These are phyloP conservation scores for Melozone crissalis DNA, from an alignment of 2,113 vertebrate genomes.

Conservation along the genomic window DNA sequence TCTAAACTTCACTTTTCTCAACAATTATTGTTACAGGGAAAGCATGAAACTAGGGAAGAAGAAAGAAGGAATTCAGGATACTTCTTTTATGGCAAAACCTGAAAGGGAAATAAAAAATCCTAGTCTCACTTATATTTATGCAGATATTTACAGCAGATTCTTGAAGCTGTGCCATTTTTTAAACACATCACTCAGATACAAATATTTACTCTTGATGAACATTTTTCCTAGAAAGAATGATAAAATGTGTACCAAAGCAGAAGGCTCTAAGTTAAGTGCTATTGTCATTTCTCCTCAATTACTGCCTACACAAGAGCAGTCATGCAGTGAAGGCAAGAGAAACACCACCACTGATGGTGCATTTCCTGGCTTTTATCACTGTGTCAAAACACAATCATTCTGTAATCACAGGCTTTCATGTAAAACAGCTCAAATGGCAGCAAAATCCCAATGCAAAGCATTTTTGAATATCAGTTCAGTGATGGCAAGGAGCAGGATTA, in stretches of 20 bases:
- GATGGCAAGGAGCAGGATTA: not conserved
- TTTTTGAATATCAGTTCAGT: not conserved
- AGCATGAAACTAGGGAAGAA: not conserved
- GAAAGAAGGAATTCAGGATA: not conserved
- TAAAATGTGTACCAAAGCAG: not conserved
- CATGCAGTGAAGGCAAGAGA: not conserved
- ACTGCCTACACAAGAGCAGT: constrained; percentile 7
- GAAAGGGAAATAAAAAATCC: not conserved
- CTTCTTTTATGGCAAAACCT: not conserved
- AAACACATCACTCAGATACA: not conserved
- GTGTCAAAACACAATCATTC: constrained; percentile 22
- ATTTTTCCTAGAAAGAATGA: not conserved
- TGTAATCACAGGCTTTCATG: not conserved
- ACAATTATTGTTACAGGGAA: not conserved
- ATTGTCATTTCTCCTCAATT: not conserved
- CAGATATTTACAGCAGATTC: not conserved
- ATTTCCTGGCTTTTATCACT: not conserved
- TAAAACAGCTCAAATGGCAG: not conserved
- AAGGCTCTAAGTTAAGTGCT: not conserved
- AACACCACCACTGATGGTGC: not conserved
- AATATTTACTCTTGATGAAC: constrained; percentile 5
- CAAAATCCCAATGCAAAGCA: not conserved
- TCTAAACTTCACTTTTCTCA: not conserved
- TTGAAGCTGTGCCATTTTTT: not conserved
- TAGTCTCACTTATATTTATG: not conserved